These are phyloP conservation scores for Ambastaia sidthimunki DNA, from an alignment of 2,797 vertebrate species.

Conservation along the genomic window DNA sequence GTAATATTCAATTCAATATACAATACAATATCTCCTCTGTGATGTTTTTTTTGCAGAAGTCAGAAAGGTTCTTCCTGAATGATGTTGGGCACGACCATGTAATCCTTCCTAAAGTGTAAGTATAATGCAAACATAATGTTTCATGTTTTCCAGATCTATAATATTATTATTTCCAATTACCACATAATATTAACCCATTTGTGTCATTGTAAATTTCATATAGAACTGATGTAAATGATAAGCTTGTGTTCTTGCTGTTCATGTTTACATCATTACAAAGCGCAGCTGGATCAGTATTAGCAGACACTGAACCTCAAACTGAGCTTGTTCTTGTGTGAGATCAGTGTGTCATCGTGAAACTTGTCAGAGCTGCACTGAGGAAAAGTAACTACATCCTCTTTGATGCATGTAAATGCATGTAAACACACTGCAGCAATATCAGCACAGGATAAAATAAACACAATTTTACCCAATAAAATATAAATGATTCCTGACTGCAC, in stretches of 20 bases:
- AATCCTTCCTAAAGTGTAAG: conserved; percentile 8
- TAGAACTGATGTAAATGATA: not conserved
- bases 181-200: not conserved
- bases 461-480: not conserved
- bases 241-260: not conserved
- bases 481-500: not conserved
- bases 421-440: not conserved
- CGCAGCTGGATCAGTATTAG: not conserved
- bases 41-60: conserved; percentile 1
- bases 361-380: not conserved
- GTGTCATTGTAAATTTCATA: not conserved
- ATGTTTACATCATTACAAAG: conserved; percentile 1
- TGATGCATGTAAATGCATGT: not conserved
- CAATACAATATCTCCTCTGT: not conserved
- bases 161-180: not conserved
- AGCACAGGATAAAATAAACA: not conserved
- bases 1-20: too few species aligned
- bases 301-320: not conserved
- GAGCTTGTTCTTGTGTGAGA: not conserved
- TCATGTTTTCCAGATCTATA: not conserved
- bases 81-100: not conserved
- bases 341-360: not conserved
- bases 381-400: not conserved
- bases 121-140: not conserved
- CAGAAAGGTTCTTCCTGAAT: not conserved